Base-by-base conservation (phyloP, 2,797 vertebrate species). In the Trematomus bernacchii region DNA sequence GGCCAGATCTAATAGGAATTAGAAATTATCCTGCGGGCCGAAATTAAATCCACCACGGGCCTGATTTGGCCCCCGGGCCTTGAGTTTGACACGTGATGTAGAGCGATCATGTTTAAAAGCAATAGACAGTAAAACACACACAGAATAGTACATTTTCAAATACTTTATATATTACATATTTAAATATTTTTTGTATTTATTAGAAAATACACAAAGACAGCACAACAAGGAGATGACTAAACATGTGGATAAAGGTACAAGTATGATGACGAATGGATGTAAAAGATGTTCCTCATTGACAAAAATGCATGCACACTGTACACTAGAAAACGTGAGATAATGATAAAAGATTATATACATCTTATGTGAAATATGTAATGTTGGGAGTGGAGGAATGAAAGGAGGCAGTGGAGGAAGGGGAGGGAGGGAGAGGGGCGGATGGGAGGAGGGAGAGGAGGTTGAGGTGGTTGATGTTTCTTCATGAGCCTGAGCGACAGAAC, bases 401-500 rank as follows among this genome's bases (percentile, higher is more conserved):
- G 81, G 73, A 72, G 63, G 84, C 10, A 2, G 62, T 44, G 40
- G 13, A 42, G 48, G 60, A 7, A 10, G 23, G 76, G n/a, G 13
- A 64, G 57, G 43, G 16, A 69, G 65, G 46, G 73, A 44, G 10
- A 33, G 64, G 59, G n/a, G 60, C 71, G 50, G 50, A 52, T 21
- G 63, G 44, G 57, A 15, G 55, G 65, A 21, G 70, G 59, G 19
- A 57, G 67, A 27, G 69, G 44, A 9, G 44, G 52, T 19, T 1
- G 62, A 60, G 66, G 19, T 84, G 83, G 73, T 27, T 51, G 82
- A 66, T 58, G 63, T 70, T 76, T 62, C 79, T 93, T 95, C 68
- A 89, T 93, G 93, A 92, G 91, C 79, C 91, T 73, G 78, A 73
- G 69, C 42, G 79, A 72, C 89, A 82, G 85, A 88, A 87, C 86